Conservation (phyloP, 2,113 vertebrate species). For the Myotis yumanensis region DNA sequence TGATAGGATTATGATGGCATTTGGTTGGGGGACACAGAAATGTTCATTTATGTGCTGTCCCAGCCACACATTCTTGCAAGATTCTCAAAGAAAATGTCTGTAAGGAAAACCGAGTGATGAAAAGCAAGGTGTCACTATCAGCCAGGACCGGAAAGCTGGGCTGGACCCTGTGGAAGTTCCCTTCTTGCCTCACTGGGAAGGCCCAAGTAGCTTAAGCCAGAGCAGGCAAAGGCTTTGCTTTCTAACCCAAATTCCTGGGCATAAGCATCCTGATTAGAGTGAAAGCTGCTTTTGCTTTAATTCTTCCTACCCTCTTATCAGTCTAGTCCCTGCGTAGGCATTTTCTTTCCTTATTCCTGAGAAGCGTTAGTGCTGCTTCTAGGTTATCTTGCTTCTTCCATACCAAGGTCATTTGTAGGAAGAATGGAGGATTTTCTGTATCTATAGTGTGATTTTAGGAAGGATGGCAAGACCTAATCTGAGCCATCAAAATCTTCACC, state of each 20-base stretch:
- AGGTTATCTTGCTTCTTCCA: background rate
- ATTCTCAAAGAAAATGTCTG: background rate
- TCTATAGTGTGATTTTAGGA: background rate
- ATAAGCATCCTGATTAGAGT: background rate
- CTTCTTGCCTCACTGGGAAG: background rate
- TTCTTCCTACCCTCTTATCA: background rate
- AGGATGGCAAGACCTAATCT: background rate
- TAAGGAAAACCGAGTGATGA: background rate
- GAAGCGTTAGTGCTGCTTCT: background rate
- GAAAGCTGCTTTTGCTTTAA: background rate
- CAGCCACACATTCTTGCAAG: background rate
- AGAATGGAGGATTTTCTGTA: background rate
- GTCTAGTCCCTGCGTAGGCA: background rate
- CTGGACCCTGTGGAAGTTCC: rapidly evolving
- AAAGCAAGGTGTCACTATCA: background rate
- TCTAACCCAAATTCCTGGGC: background rate
- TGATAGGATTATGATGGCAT: background rate
- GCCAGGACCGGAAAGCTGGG: background rate
- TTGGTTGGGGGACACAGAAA: background rate
- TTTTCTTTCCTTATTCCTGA: background rate
- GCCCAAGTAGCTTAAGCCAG: background rate
- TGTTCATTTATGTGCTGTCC: background rate
- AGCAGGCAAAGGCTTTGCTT: background rate
- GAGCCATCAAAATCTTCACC: background rate
- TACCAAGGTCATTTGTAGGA: background rate